These are phyloP conservation scores for Plemyria rubiginata DNA, from an alignment of 2,888 invertebrate genomes.

Conservation along the genomic window DNA sequence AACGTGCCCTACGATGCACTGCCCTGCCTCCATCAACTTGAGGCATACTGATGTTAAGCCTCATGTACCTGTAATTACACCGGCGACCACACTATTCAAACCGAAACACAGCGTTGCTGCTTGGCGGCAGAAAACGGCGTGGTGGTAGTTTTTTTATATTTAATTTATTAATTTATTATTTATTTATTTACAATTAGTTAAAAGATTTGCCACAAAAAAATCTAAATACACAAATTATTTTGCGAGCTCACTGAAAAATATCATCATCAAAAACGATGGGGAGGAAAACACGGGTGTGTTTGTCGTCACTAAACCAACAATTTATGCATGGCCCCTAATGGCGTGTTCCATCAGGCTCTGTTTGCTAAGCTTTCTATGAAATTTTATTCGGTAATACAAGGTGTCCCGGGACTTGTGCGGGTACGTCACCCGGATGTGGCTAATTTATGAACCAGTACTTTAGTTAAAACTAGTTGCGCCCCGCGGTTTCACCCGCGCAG, in stretches of 20 bases:
- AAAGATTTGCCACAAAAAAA: neutral
- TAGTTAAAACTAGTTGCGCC: no score
- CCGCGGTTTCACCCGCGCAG: no score
- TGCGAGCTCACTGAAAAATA: slow-evolving; percentile 29
- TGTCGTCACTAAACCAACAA: slow-evolving; percentile 79
- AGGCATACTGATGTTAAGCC: no score
- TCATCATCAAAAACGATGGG: slow-evolving; percentile 53
- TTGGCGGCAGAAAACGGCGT: no score
- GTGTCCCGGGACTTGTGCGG: slow-evolving; percentile 34
- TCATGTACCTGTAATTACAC: no score
- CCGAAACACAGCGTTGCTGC: no score
- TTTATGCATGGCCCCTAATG: slow-evolving; percentile 83
- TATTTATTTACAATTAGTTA: neutral
- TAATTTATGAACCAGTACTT: neutral
- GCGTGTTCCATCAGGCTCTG: slow-evolving; percentile 74
- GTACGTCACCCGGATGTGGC: neutral
- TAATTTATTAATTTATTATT: no score
- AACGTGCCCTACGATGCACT: no score
- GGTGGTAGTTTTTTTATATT: no score
- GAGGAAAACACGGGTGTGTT: slow-evolving; percentile 53
- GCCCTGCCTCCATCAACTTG: no score
- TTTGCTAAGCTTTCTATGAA: slow-evolving; percentile 83
- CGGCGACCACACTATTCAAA: no score
- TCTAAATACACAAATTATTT: slow-evolving; percentile 6
- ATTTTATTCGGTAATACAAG: slow-evolving; percentile 78